Evolutionary conservation across 2,888 invertebrate genomes (phyloP).

Genomic region (Heliconius ismenius): DNA sequence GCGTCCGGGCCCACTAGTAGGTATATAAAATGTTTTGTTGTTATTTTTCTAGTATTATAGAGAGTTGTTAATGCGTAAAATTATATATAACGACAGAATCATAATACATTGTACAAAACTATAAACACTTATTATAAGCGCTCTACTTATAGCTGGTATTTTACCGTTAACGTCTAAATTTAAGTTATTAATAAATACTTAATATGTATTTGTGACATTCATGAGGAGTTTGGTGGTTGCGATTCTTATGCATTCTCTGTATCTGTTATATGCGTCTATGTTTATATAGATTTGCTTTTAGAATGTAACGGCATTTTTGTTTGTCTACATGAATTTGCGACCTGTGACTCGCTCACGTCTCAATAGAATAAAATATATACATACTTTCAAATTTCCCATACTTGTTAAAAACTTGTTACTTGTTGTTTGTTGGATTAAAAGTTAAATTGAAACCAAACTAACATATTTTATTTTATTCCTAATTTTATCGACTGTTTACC

Average conservation of each 20-base stretch:
- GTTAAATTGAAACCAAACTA: too few relatives aligned
- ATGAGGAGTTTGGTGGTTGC: neutral
- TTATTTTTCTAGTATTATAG: neutral
- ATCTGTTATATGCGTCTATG: neutral
- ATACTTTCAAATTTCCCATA: conserved; percentile 2
- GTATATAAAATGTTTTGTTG: neutral
- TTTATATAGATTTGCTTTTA: neutral
- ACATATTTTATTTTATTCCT: too few relatives aligned
- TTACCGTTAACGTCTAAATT: neutral
- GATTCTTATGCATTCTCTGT: neutral
- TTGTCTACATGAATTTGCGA: neutral
- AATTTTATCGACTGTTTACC: too few relatives aligned
- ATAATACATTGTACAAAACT: neutral
- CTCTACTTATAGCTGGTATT: neutral
- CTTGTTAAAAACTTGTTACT: too few relatives aligned
- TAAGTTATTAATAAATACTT: neutral
- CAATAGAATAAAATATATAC: neutral
- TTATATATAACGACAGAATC: neutral
- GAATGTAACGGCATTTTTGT: conserved; percentile 12
- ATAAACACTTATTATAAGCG: neutral
- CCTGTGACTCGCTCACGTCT: neutral
- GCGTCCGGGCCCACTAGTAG: too few relatives aligned
- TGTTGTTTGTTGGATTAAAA: too few relatives aligned
- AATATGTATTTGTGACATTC: neutral
- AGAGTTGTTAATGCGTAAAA: neutral